Conservation (phyloP, 2,113 vertebrate genomes). For the Paramormyrops kingsleyae region DNA sequence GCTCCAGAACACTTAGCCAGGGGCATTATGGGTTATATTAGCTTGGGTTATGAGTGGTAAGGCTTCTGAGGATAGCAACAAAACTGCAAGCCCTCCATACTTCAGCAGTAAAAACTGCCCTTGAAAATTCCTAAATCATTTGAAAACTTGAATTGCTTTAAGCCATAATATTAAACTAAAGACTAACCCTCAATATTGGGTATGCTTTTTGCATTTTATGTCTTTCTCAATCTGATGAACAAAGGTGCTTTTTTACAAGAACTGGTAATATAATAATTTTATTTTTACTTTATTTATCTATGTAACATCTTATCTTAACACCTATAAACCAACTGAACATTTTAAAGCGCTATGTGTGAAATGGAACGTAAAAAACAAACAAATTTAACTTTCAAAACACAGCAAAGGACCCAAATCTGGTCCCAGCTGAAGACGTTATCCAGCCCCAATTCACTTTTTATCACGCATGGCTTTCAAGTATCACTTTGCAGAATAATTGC, state of each 20-base stretch:
- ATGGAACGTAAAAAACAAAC: not conserved
- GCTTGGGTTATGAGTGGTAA: not conserved
- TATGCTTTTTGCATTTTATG: not conserved
- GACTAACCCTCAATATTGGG: not conserved
- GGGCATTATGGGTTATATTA: not conserved
- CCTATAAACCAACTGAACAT: not conserved
- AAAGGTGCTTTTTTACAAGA: not conserved
- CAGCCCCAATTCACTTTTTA: not conserved
- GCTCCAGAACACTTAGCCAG: not conserved
- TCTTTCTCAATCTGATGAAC: not conserved
- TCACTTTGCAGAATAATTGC: constrained; percentile 15
- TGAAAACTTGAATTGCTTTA: not conserved
- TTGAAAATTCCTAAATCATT: not conserved
- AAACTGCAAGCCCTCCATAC: not conserved
- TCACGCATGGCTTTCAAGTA: constrained; percentile 24
- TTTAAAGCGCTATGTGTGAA: not conserved
- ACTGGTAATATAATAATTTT: not conserved
- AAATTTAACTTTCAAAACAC: not conserved
- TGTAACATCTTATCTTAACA: not conserved
- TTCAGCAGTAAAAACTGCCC: not conserved
- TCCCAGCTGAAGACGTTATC: not conserved
- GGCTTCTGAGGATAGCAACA: not conserved
- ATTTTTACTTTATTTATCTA: not conserved
- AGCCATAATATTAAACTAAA: not conserved
- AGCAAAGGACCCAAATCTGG: not conserved